Conservation (phyloP, 2,888 invertebrate species). For the Pseudococcus longispinus region DNA sequence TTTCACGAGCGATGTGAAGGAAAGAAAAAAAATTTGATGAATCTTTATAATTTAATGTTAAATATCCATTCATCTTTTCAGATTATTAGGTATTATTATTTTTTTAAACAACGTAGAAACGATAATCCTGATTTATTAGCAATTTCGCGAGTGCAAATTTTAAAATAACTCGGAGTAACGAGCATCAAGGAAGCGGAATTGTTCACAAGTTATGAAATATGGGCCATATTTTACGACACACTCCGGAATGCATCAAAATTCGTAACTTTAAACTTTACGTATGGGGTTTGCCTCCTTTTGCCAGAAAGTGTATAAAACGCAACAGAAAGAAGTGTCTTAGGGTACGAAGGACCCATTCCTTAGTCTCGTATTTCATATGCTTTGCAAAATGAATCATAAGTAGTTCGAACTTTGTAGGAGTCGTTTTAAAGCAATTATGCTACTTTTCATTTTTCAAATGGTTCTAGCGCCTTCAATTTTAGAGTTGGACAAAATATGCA, state of each 20-base stretch:
- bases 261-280: not conserved
- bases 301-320: too few relatives aligned
- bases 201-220: slow-evolving; percentile 2
- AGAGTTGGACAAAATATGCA: too few relatives aligned
- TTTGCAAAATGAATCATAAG: too few relatives aligned
- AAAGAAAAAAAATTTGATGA: not conserved
- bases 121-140: slow-evolving; percentile 24
- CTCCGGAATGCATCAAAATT: not conserved
- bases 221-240: not conserved
- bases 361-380: too few relatives aligned
- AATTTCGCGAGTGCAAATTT: not conserved
- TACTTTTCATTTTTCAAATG: too few relatives aligned
- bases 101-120: slow-evolving; percentile 7
- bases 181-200: not conserved
- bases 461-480: too few relatives aligned
- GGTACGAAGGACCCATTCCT: too few relatives aligned
- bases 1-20: not conserved
- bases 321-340: too few relatives aligned
- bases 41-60: not conserved
- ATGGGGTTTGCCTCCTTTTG: not conserved
- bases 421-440: too few relatives aligned
- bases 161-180: not conserved
- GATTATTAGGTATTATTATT: not conserved
- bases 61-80: not conserved
- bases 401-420: too few relatives aligned